Evolutionary conservation across 2,113 vertebrate genomes (phyloP).

Genomic region (Empidonax alnorum): DNA sequence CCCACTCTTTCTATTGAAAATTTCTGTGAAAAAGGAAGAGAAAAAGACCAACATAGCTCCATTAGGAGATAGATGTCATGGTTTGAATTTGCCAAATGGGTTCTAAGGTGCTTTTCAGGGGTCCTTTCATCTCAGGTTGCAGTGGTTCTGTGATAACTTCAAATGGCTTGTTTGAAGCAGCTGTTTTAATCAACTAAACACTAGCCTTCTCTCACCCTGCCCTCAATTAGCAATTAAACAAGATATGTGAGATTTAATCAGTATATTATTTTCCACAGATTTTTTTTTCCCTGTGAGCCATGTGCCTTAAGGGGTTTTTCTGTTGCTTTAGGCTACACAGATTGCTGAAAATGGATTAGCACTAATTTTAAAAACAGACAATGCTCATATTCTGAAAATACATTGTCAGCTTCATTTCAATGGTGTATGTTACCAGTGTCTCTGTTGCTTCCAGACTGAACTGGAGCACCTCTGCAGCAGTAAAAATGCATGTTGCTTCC

Average conservation of each 20-base stretch:
- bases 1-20: neutral
- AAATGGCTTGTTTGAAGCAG: slow-evolving; percentile 51
- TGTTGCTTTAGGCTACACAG: neutral
- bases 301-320: neutral
- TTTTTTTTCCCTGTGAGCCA: neutral
- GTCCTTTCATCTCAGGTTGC: neutral
- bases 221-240: slow-evolving; percentile 47
- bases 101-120: neutral
- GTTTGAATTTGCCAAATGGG: neutral
- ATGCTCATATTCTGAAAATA: neutral
- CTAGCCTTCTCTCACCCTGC: neutral
- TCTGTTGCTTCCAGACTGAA: neutral
- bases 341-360: neutral
- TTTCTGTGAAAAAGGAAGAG: neutral
- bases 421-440: neutral
- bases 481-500: neutral
- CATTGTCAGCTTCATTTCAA: neutral
- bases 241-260: neutral
- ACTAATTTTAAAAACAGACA: neutral
- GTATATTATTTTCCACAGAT: neutral
- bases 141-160: slow-evolving; percentile 22
- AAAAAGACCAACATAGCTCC: neutral
- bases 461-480: neutral
- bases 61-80: neutral
- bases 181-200: slow-evolving; percentile 56